Conservation (phyloP, 2,113 vertebrate species). For the Hucho hucho region DNA sequence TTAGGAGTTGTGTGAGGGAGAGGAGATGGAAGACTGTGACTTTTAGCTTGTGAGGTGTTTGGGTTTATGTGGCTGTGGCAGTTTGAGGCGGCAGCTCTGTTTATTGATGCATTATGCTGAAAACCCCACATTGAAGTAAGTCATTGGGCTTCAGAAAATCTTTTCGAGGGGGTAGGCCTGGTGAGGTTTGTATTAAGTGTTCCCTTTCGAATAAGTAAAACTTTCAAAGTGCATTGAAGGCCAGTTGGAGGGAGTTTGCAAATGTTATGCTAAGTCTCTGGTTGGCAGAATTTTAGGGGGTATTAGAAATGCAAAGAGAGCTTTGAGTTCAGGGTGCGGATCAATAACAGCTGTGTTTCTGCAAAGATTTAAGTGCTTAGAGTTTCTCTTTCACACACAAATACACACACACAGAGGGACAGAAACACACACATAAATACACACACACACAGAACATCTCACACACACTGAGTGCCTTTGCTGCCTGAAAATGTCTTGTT, state of each 20-base stretch:
- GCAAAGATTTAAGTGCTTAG: conserved; percentile 48
- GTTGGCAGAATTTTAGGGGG: not conserved
- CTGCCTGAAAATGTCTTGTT: conserved; percentile 38
- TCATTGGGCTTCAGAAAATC: not conserved
- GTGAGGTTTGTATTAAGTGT: not conserved
- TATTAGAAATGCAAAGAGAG: conserved; percentile 42
- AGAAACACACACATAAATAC: not conserved
- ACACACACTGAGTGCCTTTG: conserved; percentile 25
- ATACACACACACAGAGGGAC: too few relatives aligned
- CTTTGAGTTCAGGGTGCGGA: conserved; percentile 40
- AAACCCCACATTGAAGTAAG: not conserved
- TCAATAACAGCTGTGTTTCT: conserved; percentile 42
- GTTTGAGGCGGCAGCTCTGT: not conserved
- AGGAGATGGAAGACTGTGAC: not conserved
- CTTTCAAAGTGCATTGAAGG: not conserved
- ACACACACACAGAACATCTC: too few relatives aligned
- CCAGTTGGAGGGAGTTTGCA: not conserved
- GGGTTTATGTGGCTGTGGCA: not conserved
- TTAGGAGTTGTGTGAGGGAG: not conserved
- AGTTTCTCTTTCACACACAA: conserved; percentile 22
- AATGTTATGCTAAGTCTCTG: not conserved
- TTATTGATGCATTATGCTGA: not conserved
- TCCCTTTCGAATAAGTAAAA: not conserved
- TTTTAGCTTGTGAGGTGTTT: not conserved
- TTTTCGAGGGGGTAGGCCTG: not conserved